Base-by-base conservation (phyloP, 35 echinoderm and acorn worm species). In the Lytechinus variegatus region DNA sequence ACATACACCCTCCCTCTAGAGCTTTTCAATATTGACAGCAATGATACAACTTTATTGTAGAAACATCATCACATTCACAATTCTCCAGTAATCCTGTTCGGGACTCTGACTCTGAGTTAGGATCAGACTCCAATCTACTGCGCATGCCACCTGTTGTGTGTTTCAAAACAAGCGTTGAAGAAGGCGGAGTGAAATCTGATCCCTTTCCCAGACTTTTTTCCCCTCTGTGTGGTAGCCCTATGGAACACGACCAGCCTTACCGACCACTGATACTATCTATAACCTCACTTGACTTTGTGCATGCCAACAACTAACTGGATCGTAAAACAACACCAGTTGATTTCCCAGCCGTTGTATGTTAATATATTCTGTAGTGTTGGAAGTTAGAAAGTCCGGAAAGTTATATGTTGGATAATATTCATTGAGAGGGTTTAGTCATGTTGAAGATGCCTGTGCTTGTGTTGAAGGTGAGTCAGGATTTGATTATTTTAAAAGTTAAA, bases 331-430 rank as follows among this genome's bases (percentile, higher is more conserved):
- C 57, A 60, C 57, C 57, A 16, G 10, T 60, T 60, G 16, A 21
- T 79, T 24, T 79, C 66, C 16, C 66, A 24, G 0, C n/a, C 66
- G 66, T 79, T 79, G 19, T 79, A 7, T 79, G 66, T 79, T n/a
- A 7, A 24, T n/a, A n/a, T 79, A 79, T 21, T 79, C 66, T 79
- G 66, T 4, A 79, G 16, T 79, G n/a, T 19, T 24, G 19, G 66
- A 24, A 19, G 66, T 79, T 79, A 6, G 21, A 79, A 19, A 79
- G 66, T 79, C 66, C n/a, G 66, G 66, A 79, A n/a, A 79, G 4
- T 79, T 79, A 79, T 79, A 79, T 79, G 66, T 79, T 79, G 66
- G 66, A 79, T 79, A 79, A 79, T 79, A 79, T 79, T 79, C 66
- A 79, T 79, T 79, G 66, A 79, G 33, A 79, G 66, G 12, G 4